phyloP scores from a whole-genome alignment of 2,797 vertebrate species.

The Lycodopsis pacificus region DNA sequence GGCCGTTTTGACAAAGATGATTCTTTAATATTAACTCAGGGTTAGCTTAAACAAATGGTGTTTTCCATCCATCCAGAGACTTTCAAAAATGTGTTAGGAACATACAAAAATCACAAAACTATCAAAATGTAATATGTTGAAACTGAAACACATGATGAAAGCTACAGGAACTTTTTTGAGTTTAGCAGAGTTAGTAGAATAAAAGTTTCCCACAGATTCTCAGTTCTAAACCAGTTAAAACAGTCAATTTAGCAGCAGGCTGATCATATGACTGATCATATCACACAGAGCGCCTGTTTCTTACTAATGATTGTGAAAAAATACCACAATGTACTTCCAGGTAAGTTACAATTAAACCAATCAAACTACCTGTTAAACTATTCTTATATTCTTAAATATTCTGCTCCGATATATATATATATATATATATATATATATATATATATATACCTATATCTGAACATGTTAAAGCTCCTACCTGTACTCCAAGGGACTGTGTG shows the following conservation, averaged over 20 bases:
- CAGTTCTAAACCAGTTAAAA: not conserved
- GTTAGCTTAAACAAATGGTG: not conserved
- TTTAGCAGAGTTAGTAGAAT: not conserved
- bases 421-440: too few species aligned
- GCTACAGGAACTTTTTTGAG: not conserved
- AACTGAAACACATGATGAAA: not conserved
- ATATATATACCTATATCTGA: not conserved
- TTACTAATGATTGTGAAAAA: not conserved
- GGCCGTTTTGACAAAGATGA: too few species aligned
- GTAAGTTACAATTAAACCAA: not conserved
- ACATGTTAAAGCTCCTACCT: conserved; percentile 80
- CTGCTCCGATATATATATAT: too few species aligned
- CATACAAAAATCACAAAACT: not conserved
- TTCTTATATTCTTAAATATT: too few species aligned
- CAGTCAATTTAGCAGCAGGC: not conserved
- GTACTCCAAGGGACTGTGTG: conserved; percentile 96
- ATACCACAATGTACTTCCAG: not conserved
- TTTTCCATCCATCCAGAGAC: not conserved
- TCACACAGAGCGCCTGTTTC: not conserved
- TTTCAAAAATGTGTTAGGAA: not conserved
- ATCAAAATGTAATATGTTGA: not conserved
- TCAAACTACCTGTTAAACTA: not conserved
- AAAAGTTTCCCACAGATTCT: not conserved
- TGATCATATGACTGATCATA: not conserved
- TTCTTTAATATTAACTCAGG: not conserved